Base-by-base conservation (phyloP, 2,888 invertebrate species). In the Eupithecia subumbrata region DNA sequence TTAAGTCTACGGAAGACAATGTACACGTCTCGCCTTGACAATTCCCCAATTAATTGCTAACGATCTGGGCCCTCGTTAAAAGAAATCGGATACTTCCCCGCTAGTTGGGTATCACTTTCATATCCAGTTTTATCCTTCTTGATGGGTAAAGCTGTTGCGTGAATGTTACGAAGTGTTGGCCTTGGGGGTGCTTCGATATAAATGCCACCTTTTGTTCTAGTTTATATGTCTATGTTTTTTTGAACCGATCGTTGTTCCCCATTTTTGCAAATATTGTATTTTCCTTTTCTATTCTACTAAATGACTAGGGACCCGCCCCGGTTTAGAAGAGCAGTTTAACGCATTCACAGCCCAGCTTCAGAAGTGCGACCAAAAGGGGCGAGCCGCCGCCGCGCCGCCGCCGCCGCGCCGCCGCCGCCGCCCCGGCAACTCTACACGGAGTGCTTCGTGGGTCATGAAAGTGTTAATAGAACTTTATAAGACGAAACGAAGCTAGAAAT, bases 41-140 rank as follows among this genome's bases (percentile, higher is more conserved):
- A 85, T 84, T 76, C 72, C 72, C 83, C 87, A 86, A 86, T 87
- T 86, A 86, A 86, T 85, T 84, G 84, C 82, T 83, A 84, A 85
- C 86, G 84, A 85, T 80, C 81, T 72, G 75, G 72, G 66, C 73
- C 79, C 81, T 86, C 85, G 83, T 86, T 86, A 84, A 78, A 81
- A 63, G 78, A 73, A 82, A 84, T 77, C 82, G 76, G 80, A 83
- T 79, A 82, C 79, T 82, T 84, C 77, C 71, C 75, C 79, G 78
- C 79, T 43, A 74, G 74, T 78, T 78, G 68, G 77, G 43, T 60
- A 56, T 69, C 72, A 70, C 71, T 78, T 79, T 67, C 75, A 75
- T 78, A 76, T 75, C 72, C 75, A 52, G n/a, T 68, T 80, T 75
- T 78, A 75, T 79, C 77, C 76, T 73, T 74, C 71, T 76, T 60